Percentiles rank a stretch among this genome's conserved stretches.
Evolutionary conservation across 1,140 invertebrate genomes (phyloP).

Genomic region (Hylaeus volcanicus): DNA sequence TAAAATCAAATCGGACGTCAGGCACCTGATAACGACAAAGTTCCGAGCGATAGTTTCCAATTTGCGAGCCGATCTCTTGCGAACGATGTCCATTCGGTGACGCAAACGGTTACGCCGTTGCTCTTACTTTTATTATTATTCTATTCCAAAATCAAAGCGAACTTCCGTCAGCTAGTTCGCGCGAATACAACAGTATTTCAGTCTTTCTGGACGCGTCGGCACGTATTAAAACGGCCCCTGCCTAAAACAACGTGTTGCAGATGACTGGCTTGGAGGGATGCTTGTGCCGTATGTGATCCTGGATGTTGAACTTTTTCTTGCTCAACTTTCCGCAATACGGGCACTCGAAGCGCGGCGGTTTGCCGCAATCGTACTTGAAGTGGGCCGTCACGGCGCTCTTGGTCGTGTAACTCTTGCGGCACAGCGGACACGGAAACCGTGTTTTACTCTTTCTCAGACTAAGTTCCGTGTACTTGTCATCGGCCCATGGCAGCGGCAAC

Average conservation of each 20-base stretch:
- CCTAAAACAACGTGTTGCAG: conserved; percentile 70
- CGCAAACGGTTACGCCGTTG: too few relatives aligned
- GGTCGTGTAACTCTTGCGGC: conserved; percentile 82
- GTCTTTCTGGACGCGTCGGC: background rate
- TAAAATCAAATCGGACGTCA: background rate
- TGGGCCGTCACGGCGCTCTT: conserved; percentile 83
- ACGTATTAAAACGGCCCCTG: background rate
- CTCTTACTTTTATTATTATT: too few relatives aligned
- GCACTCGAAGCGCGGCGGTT: conserved; percentile 78
- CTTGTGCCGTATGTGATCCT: conserved; percentile 76
- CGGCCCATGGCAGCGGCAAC: conserved; percentile 62
- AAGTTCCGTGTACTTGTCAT: conserved; percentile 61
- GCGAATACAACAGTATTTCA: too few relatives aligned
- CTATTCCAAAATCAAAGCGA: too few relatives aligned
- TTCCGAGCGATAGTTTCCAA: too few relatives aligned
- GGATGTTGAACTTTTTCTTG: conserved; percentile 80
- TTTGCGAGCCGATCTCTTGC: too few relatives aligned
- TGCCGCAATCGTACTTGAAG: conserved; percentile 81
- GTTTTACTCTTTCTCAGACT: conserved; percentile 59
- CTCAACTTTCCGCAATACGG: conserved; percentile 78
- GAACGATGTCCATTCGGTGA: too few relatives aligned
- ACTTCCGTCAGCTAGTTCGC: too few relatives aligned
- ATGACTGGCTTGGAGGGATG: conserved; percentile 63
- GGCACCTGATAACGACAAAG: background rate
- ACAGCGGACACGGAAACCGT: conserved; percentile 80